Evolutionary conservation across 2,113 vertebrate species (phyloP).

Genomic region (Panthera tigris): DNA sequence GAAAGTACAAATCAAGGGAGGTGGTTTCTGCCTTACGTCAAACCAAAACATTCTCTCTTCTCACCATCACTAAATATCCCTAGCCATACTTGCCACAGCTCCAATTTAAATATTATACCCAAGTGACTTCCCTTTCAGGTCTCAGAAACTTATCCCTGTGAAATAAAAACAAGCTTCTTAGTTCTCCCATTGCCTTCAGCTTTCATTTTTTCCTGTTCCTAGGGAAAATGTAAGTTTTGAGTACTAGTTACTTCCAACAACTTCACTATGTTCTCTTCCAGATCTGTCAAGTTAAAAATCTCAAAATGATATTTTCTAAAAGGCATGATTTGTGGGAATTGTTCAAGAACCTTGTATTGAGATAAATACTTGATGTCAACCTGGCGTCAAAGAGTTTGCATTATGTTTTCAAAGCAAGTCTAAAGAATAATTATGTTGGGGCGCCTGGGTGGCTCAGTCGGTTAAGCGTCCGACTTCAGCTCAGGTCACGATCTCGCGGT

Average conservation of each 20-base stretch:
- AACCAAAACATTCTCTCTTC: background rate
- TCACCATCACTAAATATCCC: background rate
- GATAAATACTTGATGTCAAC: constrained; percentile 9
- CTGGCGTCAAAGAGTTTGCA: background rate
- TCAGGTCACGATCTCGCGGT: no score
- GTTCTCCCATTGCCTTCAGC: background rate
- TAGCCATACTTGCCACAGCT: background rate
- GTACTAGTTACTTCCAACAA: background rate
- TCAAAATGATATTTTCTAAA: background rate
- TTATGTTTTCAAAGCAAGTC: background rate
- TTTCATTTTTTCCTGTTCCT: background rate
- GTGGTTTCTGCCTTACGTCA: background rate
- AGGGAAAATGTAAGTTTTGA: constrained; percentile 34
- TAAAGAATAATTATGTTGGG: background rate
- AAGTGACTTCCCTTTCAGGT: background rate
- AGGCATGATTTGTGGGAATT: background rate
- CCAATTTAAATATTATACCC: background rate
- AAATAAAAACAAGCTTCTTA: background rate
- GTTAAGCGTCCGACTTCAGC: no score
- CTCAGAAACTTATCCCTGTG: background rate
- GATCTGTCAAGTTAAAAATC: background rate
- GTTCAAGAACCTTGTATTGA: background rate
- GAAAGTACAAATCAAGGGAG: background rate
- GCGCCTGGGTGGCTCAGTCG: no score
- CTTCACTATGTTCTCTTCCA: background rate